Evolutionary conservation across 2,113 vertebrate genomes (phyloP).

Genomic region (Rhinolophus ferrumequinum): DNA sequence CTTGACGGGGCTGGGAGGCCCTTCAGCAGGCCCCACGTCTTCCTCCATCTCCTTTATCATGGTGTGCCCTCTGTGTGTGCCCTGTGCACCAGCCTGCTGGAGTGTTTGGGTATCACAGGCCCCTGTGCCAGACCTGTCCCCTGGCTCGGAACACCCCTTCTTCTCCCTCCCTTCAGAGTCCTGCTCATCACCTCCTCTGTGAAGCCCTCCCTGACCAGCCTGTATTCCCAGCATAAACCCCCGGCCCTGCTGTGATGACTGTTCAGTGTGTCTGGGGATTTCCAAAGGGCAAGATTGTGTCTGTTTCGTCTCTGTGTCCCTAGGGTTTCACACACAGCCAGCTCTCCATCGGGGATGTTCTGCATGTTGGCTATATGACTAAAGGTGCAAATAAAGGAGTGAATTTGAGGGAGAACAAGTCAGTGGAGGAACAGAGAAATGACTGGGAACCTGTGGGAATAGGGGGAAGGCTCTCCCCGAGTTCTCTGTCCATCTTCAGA

Average conservation of each 20-base stretch:
- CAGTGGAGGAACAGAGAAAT: neutral
- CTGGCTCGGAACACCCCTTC: neutral
- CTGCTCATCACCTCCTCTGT: neutral
- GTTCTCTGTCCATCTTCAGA: neutral
- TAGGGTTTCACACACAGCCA: neutral
- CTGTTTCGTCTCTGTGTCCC: neutral
- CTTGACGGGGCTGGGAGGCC: accelerated
- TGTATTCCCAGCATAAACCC: too few species aligned
- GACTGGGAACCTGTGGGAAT: neutral
- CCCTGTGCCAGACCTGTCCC: neutral
- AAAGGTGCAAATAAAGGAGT: neutral
- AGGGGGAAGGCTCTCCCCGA: neutral
- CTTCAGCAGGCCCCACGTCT: accelerated
- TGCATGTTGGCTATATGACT: neutral
- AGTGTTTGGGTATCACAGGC: too few species aligned
- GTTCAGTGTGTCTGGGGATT: neutral
- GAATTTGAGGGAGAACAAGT: neutral
- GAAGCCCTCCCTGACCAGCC: neutral
- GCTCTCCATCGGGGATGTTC: accelerated
- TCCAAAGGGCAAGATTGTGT: neutral
- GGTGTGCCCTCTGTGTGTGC: accelerated
- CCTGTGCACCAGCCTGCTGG: neutral
- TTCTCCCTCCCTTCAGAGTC: neutral
- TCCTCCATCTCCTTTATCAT: neutral
- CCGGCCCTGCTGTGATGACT: neutral